These are phyloP conservation scores for Puffinus mauretanicus DNA, from an alignment of 2,113 vertebrate genomes.

Conservation along the genomic window DNA sequence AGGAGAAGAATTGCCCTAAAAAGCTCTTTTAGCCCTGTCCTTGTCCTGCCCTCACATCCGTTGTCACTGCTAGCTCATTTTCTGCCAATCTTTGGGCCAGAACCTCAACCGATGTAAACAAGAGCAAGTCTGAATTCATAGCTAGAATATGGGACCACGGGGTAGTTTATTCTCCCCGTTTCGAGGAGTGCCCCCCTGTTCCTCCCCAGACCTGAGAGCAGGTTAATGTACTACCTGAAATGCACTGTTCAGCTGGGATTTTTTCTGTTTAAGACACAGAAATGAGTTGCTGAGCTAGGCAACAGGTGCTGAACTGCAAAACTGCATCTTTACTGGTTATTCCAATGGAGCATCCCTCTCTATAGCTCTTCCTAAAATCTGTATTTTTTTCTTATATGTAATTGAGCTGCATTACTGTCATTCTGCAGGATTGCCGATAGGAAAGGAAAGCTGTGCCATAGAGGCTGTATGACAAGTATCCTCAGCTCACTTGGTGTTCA, in stretches of 20 bases:
- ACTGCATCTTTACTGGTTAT: background rate
- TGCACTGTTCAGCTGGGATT: background rate
- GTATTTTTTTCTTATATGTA: background rate
- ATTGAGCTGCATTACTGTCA: background rate
- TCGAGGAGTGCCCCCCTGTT: fast-evolving
- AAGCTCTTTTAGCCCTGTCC: background rate
- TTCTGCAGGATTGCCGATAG: background rate
- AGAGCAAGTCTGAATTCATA: background rate
- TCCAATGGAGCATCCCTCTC: background rate
- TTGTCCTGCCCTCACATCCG: background rate
- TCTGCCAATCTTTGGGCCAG: background rate
- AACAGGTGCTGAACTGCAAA: background rate
- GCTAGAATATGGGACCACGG: background rate
- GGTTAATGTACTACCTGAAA: background rate
- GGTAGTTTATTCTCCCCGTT: background rate
- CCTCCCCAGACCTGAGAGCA: background rate
- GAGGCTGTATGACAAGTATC: background rate
- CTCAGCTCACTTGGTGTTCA: conserved; percentile 18
- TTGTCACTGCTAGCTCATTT: background rate
- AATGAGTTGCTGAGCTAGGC: background rate
- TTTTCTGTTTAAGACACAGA: background rate
- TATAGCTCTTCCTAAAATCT: background rate
- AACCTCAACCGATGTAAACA: background rate
- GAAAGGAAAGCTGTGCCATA: background rate
- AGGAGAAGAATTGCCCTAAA: background rate